Base-by-base conservation (phyloP, 1,140 invertebrate genomes). In the Drosophila ananassae region DNA sequence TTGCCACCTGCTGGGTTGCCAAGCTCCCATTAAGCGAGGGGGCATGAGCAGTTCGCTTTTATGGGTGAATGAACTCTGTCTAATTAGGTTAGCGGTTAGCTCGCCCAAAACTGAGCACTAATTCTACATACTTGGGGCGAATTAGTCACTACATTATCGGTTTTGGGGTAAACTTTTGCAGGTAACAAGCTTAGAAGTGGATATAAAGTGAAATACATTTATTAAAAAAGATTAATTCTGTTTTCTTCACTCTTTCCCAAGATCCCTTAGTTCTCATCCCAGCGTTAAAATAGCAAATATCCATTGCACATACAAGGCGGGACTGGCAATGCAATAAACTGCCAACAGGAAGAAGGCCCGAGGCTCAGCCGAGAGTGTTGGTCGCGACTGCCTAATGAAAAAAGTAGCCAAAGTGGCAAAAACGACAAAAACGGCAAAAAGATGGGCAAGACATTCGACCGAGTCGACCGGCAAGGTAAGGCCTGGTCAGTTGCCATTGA, bases 251-350 rank as follows among this genome's bases (percentile, higher is more conserved):
- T 37, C 12, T 46, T 28, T 55, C n/a, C 37, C 58, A 68, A 56
- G 52, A 41, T 39, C 50, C 32, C 64, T 48, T 58, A 41, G 50
- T 44, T 12, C 48, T 48, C 44, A 21, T 48, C n/a, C 47, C 32
- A 28, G 80, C 77, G 81, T 80, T 79, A 62, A 64, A 66, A 69
- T 77, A 69, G 67, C 81, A 56, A 79, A 75, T 82, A 60, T 57
- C 61, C 77, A 74, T 56, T 51, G 60, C 73, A 77, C 81, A 76
- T 84, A 74, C 57, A 75, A 32, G 81, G 81, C 37, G 63, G 59
- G 72, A 72, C 80, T 69, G 71, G 80, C 81, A 62, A 61, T 48
- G 77, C 81, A 77, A 84, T 84, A 84, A 84, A 84, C 85, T 85
- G 50, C 47, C 48, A 50, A 48, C 13, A 67, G 17, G 13, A 34